These are phyloP conservation scores for Habroteleia sp. DNA, from an alignment of 2,888 invertebrate genomes.

Conservation along the genomic window DNA sequence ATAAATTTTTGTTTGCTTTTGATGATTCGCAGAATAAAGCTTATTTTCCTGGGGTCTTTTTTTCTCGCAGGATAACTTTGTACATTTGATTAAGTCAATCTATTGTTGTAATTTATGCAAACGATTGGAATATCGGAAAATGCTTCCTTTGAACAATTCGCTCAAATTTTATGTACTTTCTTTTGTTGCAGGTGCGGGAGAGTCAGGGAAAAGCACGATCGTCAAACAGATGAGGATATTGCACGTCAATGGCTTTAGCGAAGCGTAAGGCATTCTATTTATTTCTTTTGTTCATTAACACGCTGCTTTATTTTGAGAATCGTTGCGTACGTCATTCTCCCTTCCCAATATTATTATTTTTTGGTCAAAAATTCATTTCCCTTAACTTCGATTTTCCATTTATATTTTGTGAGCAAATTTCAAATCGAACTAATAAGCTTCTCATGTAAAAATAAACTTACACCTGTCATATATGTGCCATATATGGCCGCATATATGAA, in stretches of 20 bases:
- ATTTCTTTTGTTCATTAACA: conserved; percentile 47
- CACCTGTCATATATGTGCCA: no score
- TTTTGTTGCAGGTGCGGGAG: conserved; percentile 90
- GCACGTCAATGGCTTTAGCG: conserved; percentile 99
- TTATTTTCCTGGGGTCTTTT: conserved; percentile 3
- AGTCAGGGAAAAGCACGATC: conserved; percentile 99
- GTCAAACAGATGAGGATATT: conserved; percentile 99
- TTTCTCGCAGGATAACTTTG: conserved; percentile 19
- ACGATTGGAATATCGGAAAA: conserved; percentile 29
- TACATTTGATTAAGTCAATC: conserved; percentile 23
- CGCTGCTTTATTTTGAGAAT: conserved; percentile 21
- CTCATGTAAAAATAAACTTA: no score
- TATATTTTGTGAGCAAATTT: no score
- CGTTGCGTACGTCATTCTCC: conserved; percentile 7
- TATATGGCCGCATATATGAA: no score
- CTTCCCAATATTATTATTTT: background rate
- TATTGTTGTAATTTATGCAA: conserved; percentile 46
- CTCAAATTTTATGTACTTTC: conserved; percentile 29
- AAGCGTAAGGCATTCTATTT: conserved; percentile 85
- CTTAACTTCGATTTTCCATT: no score
- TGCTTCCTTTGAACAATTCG: conserved; percentile 29
- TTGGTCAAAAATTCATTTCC: no score
- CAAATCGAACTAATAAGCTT: no score
- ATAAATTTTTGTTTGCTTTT: conserved; percentile 13
- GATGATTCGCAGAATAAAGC: conserved; percentile 7